These are phyloP conservation scores for Cettia cetti DNA, from an alignment of 2,113 vertebrate genomes.

Conservation along the genomic window DNA sequence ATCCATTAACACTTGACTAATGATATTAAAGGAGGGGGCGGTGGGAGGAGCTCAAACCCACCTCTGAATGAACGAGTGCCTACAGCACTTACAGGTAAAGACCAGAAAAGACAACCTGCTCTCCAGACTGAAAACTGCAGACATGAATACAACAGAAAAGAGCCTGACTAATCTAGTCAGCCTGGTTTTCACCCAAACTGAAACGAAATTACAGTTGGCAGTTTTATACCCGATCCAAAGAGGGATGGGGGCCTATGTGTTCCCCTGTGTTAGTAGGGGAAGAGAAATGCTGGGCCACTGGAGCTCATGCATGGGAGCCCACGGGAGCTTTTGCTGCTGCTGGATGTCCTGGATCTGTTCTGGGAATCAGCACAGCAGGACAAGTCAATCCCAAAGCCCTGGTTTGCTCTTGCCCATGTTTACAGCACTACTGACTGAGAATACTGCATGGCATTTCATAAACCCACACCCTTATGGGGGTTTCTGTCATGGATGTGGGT, in stretches of 20 bases:
- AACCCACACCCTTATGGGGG: background rate
- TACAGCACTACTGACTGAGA: background rate
- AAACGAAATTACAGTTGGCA: background rate
- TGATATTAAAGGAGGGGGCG: background rate
- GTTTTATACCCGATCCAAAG: background rate
- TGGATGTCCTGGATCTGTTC: background rate
- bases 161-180: background rate
- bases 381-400: background rate
- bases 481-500: background rate
- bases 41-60: background rate
- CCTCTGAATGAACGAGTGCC: background rate
- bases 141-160: background rate
- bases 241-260: background rate
- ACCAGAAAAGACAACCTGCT: background rate
- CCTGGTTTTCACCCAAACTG: background rate
- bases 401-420: background rate
- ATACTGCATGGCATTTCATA: background rate
- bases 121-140: background rate
- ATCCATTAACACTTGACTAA: background rate
- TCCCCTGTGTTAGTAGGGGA: background rate
- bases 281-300: background rate
- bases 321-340: background rate
- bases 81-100: background rate
- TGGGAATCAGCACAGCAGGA: background rate
- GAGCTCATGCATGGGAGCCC: background rate